A percentile compares a stretch with the other conserved stretches of the same genome.
phyloP scores from a whole-genome alignment of 1,140 invertebrate species.

The Parasteatoda tepidariorum region DNA sequence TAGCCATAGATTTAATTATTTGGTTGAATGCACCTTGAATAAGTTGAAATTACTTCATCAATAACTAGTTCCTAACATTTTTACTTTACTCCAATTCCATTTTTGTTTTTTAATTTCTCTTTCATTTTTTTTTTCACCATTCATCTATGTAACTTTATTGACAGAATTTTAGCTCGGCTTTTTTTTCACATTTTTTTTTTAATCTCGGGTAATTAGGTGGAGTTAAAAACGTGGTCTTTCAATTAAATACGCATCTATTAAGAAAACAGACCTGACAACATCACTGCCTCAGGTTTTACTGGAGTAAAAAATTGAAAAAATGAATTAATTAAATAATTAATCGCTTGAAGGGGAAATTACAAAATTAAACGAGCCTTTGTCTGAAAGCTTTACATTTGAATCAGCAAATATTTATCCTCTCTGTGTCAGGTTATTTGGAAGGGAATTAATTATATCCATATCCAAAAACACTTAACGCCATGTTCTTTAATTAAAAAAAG shows the following conservation, averaged over 20 bases:
- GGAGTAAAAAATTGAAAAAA: not conserved
- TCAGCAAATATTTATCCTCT: not conserved
- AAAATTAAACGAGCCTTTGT: not conserved
- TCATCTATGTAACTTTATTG: conserved; percentile 10
- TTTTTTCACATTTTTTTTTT: conserved; percentile 9
- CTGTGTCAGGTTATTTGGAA: not conserved
- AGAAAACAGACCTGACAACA: conserved; percentile 13
- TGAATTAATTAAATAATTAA: conserved; percentile 26
- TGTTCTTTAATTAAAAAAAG: not conserved
- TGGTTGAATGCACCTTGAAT: conserved; percentile 44
- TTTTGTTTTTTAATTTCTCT: conserved; percentile 5
- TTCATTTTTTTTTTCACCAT: not conserved
- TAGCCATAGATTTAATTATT: conserved; percentile 52
- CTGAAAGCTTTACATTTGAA: not conserved
- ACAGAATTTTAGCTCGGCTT: not conserved
- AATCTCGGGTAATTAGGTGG: conserved; percentile 32
- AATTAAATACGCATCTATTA: conserved; percentile 46
- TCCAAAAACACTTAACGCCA: not conserved
- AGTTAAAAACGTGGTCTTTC: conserved; percentile 48
- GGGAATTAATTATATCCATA: too few relatives aligned
- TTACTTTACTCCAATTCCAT: conserved; percentile 20
- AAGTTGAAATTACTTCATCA: conserved; percentile 59
- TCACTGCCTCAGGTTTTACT: not conserved
- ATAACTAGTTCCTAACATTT: conserved; percentile 53
- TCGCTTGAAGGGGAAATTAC: not conserved